A percentile compares a stretch with the other conserved stretches of the same genome.
phyloP scores from a whole-genome alignment of 1,140 invertebrate genomes.

The Rhopalosiphum padi region DNA sequence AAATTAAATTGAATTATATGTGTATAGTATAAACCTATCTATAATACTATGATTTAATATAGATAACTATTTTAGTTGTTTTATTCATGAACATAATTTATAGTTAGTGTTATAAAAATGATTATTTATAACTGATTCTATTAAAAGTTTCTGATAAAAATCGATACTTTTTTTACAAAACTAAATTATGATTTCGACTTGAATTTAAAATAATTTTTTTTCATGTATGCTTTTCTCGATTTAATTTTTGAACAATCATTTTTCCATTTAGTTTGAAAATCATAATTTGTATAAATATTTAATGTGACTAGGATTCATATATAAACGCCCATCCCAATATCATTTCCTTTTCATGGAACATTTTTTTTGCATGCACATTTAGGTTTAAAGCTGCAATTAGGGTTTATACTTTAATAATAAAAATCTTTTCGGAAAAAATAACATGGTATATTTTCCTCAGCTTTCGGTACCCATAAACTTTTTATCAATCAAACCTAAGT shows the following conservation, averaged over 20 bases:
- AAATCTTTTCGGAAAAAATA: not conserved
- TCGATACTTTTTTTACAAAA: not conserved
- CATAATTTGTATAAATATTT: not conserved
- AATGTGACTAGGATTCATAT: not conserved
- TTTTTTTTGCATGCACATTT: not conserved
- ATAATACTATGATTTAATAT: not conserved
- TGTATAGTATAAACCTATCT: too few species aligned
- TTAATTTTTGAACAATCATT: not conserved
- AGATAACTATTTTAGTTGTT: not conserved
- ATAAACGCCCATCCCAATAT: not conserved
- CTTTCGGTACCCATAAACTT: slow-evolving; percentile 47
- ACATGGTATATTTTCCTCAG: not conserved
- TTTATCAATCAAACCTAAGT: slow-evolving; percentile 49
- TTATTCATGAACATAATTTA: not conserved
- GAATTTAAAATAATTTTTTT: not conserved
- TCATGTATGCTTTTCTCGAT: not conserved
- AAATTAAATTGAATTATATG: too few species aligned
- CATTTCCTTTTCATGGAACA: not conserved
- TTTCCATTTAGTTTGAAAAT: not conserved
- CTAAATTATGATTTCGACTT: not conserved
- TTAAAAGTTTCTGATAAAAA: not conserved
- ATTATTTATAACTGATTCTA: not conserved
- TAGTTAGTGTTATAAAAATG: too few species aligned
- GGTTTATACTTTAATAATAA: slow-evolving; percentile 35
- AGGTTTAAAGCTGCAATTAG: not conserved